Conservation (phyloP, 2,113 vertebrate species). For the Aptenodytes forsteri region DNA sequence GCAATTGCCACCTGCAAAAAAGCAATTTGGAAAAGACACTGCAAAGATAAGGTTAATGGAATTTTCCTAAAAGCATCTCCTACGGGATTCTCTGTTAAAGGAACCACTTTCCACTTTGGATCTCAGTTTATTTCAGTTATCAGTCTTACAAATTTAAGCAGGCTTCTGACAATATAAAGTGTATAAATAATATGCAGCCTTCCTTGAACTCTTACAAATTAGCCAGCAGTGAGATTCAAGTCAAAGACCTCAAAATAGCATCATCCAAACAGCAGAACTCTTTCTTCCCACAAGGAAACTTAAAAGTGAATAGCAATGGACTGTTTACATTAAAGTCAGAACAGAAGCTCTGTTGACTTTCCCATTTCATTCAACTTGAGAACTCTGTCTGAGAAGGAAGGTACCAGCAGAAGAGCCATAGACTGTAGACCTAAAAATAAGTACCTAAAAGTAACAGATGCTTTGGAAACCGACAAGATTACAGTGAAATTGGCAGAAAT, state of each 20-base stretch:
- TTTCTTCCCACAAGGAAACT: neutral
- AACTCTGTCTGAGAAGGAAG: neutral
- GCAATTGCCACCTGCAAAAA: constrained; percentile 27
- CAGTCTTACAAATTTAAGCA: neutral
- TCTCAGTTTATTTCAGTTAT: constrained; percentile 29
- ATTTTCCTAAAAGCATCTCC: constrained; percentile 37
- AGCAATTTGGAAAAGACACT: constrained; percentile 34
- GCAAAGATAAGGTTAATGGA: constrained; percentile 45
- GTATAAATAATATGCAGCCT: neutral
- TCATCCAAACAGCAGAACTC: neutral
- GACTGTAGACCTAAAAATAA: neutral
- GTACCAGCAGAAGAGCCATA: neutral
- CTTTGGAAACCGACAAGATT: neutral
- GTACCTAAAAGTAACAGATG: neutral
- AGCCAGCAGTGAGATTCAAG: neutral
- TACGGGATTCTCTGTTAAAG: neutral
- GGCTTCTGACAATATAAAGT: neutral
- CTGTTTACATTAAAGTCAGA: neutral
- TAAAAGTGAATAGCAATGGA: neutral
- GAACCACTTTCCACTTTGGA: neutral
- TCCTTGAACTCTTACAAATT: neutral
- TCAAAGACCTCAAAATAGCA: neutral
- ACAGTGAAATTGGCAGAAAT: neutral
- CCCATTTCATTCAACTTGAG: neutral
- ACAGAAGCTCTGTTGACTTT: neutral